phyloP scores from a whole-genome alignment of 2,797 vertebrate genomes.

The Pelodytes ibericus region DNA sequence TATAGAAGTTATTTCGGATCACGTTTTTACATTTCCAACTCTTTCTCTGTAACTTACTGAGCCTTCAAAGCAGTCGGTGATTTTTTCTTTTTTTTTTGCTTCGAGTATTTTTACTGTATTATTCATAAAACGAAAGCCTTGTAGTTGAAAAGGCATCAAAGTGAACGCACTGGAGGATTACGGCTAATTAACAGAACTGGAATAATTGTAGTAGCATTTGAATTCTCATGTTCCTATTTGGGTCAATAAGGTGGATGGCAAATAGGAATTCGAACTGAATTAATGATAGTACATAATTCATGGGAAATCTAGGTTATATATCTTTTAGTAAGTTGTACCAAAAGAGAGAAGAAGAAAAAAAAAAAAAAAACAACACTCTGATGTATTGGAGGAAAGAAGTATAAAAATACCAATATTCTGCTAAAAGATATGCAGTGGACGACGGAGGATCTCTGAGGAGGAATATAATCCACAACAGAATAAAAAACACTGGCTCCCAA shows the following conservation, averaged over 20 bases:
- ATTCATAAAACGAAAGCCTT: constrained; percentile 47
- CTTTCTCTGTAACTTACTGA: constrained; percentile 37
- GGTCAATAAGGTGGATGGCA: constrained; percentile 37
- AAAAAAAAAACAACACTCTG: neutral
- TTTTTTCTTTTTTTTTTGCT: constrained; percentile 37
- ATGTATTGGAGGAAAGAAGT: too few relatives aligned
- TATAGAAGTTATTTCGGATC: constrained; percentile 34
- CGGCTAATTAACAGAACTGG: constrained; percentile 47
- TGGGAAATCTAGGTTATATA: too few relatives aligned
- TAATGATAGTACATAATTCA: neutral
- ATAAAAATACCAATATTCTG: too few relatives aligned
- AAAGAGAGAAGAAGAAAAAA: too few relatives aligned
- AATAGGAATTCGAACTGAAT: neutral
- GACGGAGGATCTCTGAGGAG: too few relatives aligned
- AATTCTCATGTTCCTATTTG: constrained; percentile 25
- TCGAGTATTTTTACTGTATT: constrained; percentile 48
- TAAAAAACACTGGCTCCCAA: too few relatives aligned
- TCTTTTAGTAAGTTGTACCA: too few relatives aligned
- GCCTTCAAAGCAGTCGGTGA: constrained; percentile 45
- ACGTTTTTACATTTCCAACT: constrained; percentile 21
- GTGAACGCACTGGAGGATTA: constrained; percentile 39
- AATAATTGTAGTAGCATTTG: constrained; percentile 43
- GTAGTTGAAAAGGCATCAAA: constrained; percentile 45
- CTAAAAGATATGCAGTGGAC: too few relatives aligned
- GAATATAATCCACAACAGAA: too few relatives aligned